A percentile compares a stretch with the other conserved stretches of the same genome.
Conservation (phyloP, 2,113 vertebrate species). For the Ictidomys tridecemlineatus region DNA sequence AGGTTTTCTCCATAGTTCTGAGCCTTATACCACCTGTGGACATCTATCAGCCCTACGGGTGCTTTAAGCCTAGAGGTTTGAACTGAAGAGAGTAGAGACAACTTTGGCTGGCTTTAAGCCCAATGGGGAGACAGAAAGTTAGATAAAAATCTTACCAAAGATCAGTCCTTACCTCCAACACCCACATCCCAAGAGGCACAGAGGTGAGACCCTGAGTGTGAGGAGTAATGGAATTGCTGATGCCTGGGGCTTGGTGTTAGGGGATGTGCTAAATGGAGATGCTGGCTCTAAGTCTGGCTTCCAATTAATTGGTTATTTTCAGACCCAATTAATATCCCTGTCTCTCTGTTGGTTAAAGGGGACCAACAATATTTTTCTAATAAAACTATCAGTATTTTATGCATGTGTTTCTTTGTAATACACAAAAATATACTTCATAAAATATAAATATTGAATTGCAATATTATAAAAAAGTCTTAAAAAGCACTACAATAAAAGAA, state of each 20-base stretch:
- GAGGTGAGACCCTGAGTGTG: not conserved
- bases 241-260: not conserved
- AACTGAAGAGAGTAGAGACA: not conserved
- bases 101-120: not conserved
- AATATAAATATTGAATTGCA: conserved; percentile 11
- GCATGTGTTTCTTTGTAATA: not conserved
- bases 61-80: not conserved
- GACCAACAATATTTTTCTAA: not conserved
- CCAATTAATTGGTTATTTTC: not conserved
- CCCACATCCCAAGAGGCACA: not conserved
- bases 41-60: not conserved
- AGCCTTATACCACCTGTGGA: not conserved
- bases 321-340: not conserved
- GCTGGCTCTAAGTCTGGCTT: not conserved
- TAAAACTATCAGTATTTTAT: not conserved
- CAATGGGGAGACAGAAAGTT: not conserved
- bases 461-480: not conserved
- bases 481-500: not conserved
- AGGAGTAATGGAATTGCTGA: not conserved
- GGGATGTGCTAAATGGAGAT: not conserved
- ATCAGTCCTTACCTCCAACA: not conserved
- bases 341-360: not conserved
- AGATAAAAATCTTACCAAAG: not conserved
- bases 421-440: not conserved
- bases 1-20: not conserved